Conservation (phyloP, 2,888 invertebrate species). For the Eilema caniola region DNA sequence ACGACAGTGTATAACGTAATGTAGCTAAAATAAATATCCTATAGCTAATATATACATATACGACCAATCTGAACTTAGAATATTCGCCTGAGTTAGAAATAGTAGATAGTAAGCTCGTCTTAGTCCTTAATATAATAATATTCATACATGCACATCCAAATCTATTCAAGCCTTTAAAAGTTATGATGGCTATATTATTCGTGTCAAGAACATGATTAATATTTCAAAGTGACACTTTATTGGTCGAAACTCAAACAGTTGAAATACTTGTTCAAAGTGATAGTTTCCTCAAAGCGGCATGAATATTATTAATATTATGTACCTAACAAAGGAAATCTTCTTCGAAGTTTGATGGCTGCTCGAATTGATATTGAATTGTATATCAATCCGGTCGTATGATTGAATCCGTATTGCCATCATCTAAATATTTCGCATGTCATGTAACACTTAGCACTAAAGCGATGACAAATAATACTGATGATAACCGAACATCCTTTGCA, state of each 20-base stretch:
- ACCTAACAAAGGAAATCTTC: not conserved
- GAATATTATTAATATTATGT: not conserved
- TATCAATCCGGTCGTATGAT: not conserved
- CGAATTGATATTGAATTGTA: conserved; percentile 3
- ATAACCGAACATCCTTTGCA: conserved; percentile 29
- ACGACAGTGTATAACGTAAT: too few relatives aligned
- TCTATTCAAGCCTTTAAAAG: not conserved
- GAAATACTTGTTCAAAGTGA: not conserved
- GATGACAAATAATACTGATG: conserved; percentile 45
- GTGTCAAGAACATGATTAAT: not conserved
- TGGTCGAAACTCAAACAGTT: not conserved
- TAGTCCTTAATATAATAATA: too few relatives aligned
- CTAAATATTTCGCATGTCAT: conserved; percentile 31
- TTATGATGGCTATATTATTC: not conserved
- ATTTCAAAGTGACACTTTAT: not conserved
- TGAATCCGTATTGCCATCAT: conserved; percentile 13
- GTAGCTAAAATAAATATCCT: too few relatives aligned
- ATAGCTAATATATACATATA: too few relatives aligned
- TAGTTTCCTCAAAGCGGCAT: not conserved
- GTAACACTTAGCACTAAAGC: conserved; percentile 34
- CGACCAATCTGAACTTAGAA: too few relatives aligned
- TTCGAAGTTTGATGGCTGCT: conserved; percentile 2
- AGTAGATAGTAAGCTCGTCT: too few relatives aligned
- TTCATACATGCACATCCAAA: too few relatives aligned
- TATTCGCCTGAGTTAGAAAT: too few relatives aligned